Base-by-base conservation (phyloP, 2,888 invertebrate species). In the Cheilosia impressa region DNA sequence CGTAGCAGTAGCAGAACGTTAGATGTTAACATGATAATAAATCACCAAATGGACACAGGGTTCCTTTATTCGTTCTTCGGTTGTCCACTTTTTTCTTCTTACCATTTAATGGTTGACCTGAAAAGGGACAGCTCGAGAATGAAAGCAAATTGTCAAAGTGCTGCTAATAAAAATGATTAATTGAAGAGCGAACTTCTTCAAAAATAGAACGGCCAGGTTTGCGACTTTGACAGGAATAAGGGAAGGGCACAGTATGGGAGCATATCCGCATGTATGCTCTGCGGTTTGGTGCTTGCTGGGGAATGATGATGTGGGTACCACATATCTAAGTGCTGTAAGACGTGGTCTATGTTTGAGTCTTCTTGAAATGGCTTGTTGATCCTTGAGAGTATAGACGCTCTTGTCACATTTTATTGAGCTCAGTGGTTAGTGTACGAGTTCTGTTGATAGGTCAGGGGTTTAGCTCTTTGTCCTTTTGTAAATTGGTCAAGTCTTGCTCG, bases 1-100 rank as follows among this genome's bases (percentile, higher is more conserved):
- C 62, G 60, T 55, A 53, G 47, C 69, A 69, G 62, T 15, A 55
- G 52, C 68, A 76, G 53, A 50, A 72, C 65, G 60, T 71, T 66
- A 66, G 52, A 60, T 72, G 79, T 79, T 79, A 58, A 79, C 79
- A 79, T 58, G 72, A 66, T 43, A 65, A 65, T 72, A 79, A 79
- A 79, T 79, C 79, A 79, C 65, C 41, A 79, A 58, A 79, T 79
- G 79, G 79, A 72, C 79, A 53, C 45, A 58, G 57, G 22, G 43
- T 19, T 17, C 65, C 17, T 6, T 63, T 13, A 19, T 34, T 15
- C 50, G 31, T 58, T 19, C 43, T 47, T 17, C 2, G 50, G 7
- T 50, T 22, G 9, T 4, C 22, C 19, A 22, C 9, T 50, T 22
- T 22, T 10, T 50, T 31, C 22, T n/a, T n/a, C 34, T 57, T 47